Conservation (phyloP, 2,888 invertebrate species). For the Polia nebulosa region DNA sequence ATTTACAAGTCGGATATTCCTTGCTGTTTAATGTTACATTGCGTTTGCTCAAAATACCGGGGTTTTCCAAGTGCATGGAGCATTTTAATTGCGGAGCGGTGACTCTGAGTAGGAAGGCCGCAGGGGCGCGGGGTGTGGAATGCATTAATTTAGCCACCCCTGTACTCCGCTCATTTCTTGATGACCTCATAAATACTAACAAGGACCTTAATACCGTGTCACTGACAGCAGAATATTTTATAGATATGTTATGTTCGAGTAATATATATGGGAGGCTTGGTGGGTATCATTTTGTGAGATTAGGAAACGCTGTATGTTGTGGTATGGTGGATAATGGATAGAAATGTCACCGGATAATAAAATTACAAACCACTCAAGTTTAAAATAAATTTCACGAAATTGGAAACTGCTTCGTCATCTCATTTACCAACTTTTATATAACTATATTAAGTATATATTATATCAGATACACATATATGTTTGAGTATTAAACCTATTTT, state of each 20-base stretch:
- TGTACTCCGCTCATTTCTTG: constrained; percentile 37
- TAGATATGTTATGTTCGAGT: not conserved
- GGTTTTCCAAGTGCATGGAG: constrained; percentile 23
- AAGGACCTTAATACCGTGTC: constrained; percentile 14
- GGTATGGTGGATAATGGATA: not conserved
- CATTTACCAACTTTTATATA: no score
- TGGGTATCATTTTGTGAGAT: constrained; percentile 22
- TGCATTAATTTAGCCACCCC: constrained; percentile 49
- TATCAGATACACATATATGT: no score
- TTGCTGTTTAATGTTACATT: not conserved
- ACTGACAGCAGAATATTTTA: constrained; percentile 31
- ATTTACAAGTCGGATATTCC: not conserved
- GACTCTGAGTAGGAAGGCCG: constrained; percentile 20
- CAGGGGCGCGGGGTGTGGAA: constrained; percentile 4
- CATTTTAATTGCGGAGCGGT: constrained; percentile 34
- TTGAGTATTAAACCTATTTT: no score
- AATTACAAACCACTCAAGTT: not conserved
- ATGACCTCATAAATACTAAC: constrained; percentile 48
- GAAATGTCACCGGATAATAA: not conserved
- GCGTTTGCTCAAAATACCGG: not conserved
- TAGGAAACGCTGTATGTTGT: constrained; percentile 9
- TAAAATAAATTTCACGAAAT: not conserved
- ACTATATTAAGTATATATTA: no score
- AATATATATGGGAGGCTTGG: not conserved
- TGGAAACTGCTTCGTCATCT: not conserved